Percentiles rank a stretch among this genome's conserved stretches.
Conservation (phyloP, 1,140 invertebrate genomes). For the Amphibalanus amphitrite region DNA sequence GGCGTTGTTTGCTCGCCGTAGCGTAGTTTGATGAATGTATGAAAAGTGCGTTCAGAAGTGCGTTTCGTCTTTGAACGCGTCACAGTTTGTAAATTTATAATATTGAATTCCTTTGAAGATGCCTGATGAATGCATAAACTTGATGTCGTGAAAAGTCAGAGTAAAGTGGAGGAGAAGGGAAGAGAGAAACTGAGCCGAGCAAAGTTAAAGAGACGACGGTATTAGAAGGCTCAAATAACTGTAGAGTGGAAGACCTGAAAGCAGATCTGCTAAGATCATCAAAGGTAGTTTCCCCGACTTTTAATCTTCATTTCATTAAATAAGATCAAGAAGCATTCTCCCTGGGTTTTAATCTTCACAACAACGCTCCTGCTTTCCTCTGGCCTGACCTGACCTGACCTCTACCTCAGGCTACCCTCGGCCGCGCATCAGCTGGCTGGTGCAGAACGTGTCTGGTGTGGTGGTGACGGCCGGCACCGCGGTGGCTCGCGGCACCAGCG, state of each 20-base stretch:
- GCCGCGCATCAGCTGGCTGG: constrained; percentile 50
- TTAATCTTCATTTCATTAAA: no score
- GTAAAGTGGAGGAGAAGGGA: not conserved
- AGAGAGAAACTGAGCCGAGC: constrained; percentile 7
- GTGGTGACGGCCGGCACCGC: not conserved
- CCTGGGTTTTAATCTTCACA: no score
- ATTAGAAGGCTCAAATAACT: constrained; percentile 5
- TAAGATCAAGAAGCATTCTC: no score
- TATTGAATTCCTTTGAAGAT: not conserved
- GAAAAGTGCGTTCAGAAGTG: no score
- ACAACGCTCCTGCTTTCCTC: no score
- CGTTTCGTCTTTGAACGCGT: no score
- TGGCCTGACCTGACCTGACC: no score
- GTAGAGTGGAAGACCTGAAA: constrained; percentile 1
- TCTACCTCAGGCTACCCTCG: constrained; percentile 43
- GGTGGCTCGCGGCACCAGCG: constrained; percentile 12
- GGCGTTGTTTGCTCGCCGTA: not conserved
- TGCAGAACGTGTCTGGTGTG: not conserved
- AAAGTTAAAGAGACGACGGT: constrained; percentile 6
- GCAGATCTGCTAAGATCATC: not conserved
- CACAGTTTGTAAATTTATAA: not conserved
- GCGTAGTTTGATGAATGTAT: not conserved
- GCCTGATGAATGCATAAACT: not conserved
- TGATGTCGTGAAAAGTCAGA: not conserved
- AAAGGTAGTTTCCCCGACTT: not conserved